Evolutionary conservation across 2,888 invertebrate genomes (phyloP), one percentile per base, ranked within the genome.

Genomic region (Drosophila flavopinicola): DNA sequence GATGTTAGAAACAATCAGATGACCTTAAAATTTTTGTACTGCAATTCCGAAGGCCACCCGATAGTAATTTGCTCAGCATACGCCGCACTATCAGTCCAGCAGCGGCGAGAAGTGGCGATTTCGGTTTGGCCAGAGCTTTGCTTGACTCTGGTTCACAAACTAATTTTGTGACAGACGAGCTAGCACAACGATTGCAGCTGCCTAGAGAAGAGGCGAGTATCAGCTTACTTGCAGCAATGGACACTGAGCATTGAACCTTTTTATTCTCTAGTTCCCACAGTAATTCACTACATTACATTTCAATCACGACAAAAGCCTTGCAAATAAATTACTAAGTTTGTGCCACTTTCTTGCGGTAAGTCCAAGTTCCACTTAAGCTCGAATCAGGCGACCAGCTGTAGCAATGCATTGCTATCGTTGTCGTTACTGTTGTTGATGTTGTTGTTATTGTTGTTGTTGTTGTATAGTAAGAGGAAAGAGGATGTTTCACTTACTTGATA

Each of bases 401-500:
- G 44, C 42, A 59, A 20, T 58, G 58, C 51, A 41, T 6, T 20
- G 20, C 20, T 20, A 20, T 20, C 20, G 20, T 20, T 20, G 20
- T 20, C 20, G 20, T 4, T 20, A 4, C 4, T 20, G 2, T 10
- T 51, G 29, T 45, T 27, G 39, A 24, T 11, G 10, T 15, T 20
- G 20, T 20, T 20, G 2, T 10, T 51, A 32, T 45, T 27, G 39
- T 29, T 11, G 10, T 15, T 23, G 30, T 15, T 27, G 39, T 29
- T 11, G 10, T 15, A 15, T 23, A 10, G 4, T 15, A 11, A n/a
- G 9, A n/a, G 13, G 1, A 25, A 9, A 10, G 38, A 23, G 24
- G 6, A 13, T 11, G 24, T 51, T 41, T 37, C 69, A 88, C 90
- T 91, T 90, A 94, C 95, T 94, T 97, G 96, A 92, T 96, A 97